These are phyloP conservation scores for Rhinella marina DNA, from an alignment of 2,797 vertebrate genomes.

Conservation along the genomic window DNA sequence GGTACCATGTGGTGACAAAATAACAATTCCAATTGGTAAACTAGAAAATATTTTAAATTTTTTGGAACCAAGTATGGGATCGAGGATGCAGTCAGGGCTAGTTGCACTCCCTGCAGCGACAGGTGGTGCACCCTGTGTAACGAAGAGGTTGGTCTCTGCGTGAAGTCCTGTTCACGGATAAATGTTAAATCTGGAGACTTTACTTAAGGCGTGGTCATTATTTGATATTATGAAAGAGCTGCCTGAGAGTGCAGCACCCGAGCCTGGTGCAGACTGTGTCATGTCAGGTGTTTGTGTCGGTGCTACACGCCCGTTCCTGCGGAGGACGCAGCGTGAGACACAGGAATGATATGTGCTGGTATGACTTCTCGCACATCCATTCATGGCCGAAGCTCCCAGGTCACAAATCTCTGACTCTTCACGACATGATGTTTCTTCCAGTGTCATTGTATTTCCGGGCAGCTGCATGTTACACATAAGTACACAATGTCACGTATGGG, in stretches of 20 bases:
- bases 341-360: background rate
- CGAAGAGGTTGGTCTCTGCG: too few species aligned
- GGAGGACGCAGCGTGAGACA: background rate
- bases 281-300: background rate
- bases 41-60: background rate
- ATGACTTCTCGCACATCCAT: background rate
- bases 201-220: background rate
- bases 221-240: constrained; percentile 4
- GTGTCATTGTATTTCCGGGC: background rate
- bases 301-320: background rate
- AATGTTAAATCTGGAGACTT: background rate
- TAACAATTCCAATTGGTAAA: background rate
- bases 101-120: background rate
- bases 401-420: background rate
- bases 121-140: background rate
- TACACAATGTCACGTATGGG: background rate
- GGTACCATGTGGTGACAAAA: background rate
- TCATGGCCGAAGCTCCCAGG: background rate
- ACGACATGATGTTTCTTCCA: background rate
- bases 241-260: background rate
- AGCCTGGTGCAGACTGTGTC: background rate
- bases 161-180: background rate
- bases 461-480: background rate
- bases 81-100: background rate
- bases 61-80: background rate